Evolutionary conservation across 64 coral and sea anemone genomes (phyloP).

Genomic region (Astreopora myriophthalma): DNA sequence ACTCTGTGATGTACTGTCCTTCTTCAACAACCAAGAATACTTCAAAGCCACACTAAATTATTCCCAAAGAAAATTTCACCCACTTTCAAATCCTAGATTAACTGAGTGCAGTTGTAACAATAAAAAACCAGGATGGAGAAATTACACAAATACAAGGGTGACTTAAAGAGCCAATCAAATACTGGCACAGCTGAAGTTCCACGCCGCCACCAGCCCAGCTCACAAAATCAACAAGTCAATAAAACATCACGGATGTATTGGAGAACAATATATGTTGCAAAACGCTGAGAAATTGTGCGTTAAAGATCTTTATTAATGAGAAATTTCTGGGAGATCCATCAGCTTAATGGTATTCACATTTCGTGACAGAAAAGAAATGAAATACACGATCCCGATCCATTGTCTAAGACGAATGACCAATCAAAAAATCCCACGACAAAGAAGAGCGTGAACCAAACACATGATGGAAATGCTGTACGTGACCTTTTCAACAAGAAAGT

Average conservation of each 20-base stretch:
- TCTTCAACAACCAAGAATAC: no score
- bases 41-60: no score
- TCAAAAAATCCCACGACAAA: constrained; percentile 20
- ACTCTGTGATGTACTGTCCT: no score
- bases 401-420: constrained; percentile 23
- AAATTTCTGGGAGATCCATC: neutral
- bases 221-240: neutral
- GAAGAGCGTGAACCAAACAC: neutral
- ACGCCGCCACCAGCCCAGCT: neutral
- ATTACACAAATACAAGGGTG: neutral
- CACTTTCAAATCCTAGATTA: no score
- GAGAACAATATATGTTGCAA: no score
- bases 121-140: neutral
- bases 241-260: neutral
- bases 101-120: no score
- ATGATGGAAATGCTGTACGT: neutral
- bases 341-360: no score
- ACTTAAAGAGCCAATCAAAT: neutral
- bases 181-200: neutral
- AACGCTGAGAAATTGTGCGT: neutral
- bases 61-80: no score
- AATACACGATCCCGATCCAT: neutral
- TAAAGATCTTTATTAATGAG: neutral
- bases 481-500: neutral
- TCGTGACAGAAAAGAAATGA: neutral